phyloP scores from a whole-genome alignment of 2,888 invertebrate genomes.

The Helicoverpa assulta region DNA sequence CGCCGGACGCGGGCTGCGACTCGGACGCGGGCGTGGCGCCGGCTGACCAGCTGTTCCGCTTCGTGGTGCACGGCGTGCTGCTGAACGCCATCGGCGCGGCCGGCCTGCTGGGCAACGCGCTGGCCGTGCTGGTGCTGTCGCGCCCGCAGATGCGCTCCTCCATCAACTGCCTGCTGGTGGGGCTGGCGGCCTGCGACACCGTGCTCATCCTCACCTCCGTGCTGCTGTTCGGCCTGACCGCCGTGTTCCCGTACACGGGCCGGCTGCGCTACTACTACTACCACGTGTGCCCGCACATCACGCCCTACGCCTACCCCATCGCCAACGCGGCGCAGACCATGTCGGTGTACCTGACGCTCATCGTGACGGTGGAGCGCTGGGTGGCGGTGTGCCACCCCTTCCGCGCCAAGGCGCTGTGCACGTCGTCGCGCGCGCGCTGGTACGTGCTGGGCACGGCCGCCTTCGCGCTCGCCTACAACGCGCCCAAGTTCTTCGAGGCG shows the following conservation, averaged over 20 bases:
- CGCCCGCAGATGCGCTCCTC: constrained; percentile 98
- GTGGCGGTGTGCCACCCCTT: constrained; percentile 98
- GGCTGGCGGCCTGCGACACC: constrained; percentile 98
- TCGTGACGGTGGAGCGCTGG: constrained; percentile 97
- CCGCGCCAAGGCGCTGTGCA: constrained; percentile 96
- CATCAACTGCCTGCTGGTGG: constrained; percentile 98
- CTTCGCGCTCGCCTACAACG: constrained; percentile 96
- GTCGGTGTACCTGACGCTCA: constrained; percentile 97
- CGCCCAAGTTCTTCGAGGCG: constrained; percentile 95
- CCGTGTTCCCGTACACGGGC: constrained; percentile 95
- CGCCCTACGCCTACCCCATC: constrained; percentile 95
- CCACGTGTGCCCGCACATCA: constrained; percentile 94
- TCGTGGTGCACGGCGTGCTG: constrained; percentile 95
- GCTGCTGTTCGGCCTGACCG: constrained; percentile 96
- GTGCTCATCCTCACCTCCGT: constrained; percentile 96
- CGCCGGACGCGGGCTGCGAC: constrained; percentile 74
- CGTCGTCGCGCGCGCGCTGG: constrained; percentile 95
- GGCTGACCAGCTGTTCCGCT: constrained; percentile 92
- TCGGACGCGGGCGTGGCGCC: constrained; percentile 81
- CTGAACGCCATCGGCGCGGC: constrained; percentile 95
- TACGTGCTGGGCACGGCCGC: constrained; percentile 95
- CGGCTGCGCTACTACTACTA: constrained; percentile 94
- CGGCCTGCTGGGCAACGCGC: constrained; percentile 97
- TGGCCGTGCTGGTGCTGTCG: constrained; percentile 97
- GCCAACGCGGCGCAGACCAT: constrained; percentile 97